phyloP scores from a whole-genome alignment of 1,140 invertebrate genomes.

The Conus ventricosus region DNA sequence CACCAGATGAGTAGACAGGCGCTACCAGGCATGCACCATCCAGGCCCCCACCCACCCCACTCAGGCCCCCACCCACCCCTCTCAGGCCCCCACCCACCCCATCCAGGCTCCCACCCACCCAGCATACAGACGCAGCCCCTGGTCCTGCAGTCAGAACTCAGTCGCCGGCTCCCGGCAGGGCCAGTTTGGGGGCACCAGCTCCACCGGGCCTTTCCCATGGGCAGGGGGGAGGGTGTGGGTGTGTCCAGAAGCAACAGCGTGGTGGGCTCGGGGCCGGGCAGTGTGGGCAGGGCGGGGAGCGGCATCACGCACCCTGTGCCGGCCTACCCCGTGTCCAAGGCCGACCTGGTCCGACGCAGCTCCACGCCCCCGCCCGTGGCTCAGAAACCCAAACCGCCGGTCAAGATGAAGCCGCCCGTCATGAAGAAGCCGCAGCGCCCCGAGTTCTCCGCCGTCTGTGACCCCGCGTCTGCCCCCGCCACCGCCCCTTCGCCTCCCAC shows the following conservation, averaged over 20 bases:
- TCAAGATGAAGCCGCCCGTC: slow-evolving; percentile 85
- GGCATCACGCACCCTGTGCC: background rate
- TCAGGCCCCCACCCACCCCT: background rate
- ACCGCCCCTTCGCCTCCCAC: background rate
- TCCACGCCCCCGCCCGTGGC: slow-evolving; percentile 58
- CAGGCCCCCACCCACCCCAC: background rate
- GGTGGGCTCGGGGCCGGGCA: background rate
- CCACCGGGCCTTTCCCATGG: slow-evolving; percentile 77
- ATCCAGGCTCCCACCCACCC: no score
- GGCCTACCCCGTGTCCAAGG: background rate
- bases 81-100: background rate
- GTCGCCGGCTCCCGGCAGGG: slow-evolving; percentile 72
- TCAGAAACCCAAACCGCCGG: slow-evolving; percentile 81
- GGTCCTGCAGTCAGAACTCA: background rate
- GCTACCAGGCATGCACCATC: background rate
- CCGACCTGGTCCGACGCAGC: background rate
- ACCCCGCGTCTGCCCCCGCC: background rate
- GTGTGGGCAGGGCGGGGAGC: background rate
- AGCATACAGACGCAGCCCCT: background rate
- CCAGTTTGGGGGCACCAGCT: slow-evolving; percentile 71
- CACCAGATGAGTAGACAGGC: no score
- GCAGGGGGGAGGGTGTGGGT: background rate
- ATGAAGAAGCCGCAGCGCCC: slow-evolving; percentile 81
- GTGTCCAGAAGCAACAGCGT: slow-evolving; percentile 45
- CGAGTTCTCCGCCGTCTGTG: background rate